Evolutionary conservation across 2,888 invertebrate genomes (phyloP).

Genomic region (Eristalis pertinax): DNA sequence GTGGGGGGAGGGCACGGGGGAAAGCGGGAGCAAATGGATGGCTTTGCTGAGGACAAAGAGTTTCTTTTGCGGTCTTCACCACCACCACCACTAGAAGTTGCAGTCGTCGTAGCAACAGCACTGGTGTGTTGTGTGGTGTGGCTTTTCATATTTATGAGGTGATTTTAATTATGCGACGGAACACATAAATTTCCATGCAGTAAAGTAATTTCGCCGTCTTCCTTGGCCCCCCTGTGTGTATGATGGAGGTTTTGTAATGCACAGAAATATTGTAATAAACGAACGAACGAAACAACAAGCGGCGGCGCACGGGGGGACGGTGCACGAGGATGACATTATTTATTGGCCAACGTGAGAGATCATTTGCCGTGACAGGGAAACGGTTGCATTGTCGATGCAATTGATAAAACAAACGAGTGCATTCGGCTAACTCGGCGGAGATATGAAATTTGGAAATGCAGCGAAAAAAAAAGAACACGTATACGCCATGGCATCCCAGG

Average conservation of each 20-base stretch:
- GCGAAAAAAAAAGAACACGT: neutral
- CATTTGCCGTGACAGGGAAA: conserved; percentile 31
- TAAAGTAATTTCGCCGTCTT: conserved; percentile 66
- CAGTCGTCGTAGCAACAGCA: conserved; percentile 14
- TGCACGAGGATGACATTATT: conserved; percentile 36
- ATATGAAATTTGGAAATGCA: neutral
- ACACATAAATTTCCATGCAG: conserved; percentile 68
- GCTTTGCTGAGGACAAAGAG: neutral
- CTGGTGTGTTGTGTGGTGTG: conserved; percentile 47
- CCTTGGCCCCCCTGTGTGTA: conserved; percentile 26
- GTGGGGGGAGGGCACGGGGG: neutral
- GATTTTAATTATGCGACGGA: conserved; percentile 71
- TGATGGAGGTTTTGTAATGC: conserved; percentile 53
- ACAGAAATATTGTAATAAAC: conserved; percentile 54
- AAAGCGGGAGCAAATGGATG: neutral
- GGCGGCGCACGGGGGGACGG: conserved; percentile 1
- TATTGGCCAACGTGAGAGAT: conserved; percentile 54
- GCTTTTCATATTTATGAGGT: conserved; percentile 70
- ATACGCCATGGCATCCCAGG: neutral
- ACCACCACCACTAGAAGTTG: neutral
- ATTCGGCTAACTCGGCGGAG: no score
- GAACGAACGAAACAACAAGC: conserved; percentile 25
- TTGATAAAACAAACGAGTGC: neutral
- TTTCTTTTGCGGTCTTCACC: conserved; percentile 14
- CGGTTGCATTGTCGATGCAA: neutral